Evolutionary conservation across 2,797 vertebrate genomes (phyloP), one percentile per base, ranked within the genome.

Genomic region (Darevskia mixta): DNA sequence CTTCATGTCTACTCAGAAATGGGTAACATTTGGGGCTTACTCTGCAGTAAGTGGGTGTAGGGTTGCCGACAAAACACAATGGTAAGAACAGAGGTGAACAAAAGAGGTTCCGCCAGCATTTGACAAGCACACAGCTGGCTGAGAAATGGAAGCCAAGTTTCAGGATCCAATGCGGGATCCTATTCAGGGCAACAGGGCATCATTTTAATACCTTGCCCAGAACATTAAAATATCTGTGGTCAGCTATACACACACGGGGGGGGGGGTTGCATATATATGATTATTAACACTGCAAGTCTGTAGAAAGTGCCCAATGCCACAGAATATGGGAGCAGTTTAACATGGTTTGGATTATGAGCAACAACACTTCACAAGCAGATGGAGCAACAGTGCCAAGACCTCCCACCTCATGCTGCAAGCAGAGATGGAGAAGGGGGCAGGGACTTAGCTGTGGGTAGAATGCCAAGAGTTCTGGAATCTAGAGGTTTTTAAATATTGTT

Each of bases 391-490:
- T 79, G 71, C 79, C 69, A 58, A 67, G 43, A 75, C 67, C 80
- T 91, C 83, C 87, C 35, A 91, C 58, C 29, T 69, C 67, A 58
- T 41, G 13, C 5, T 61, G 67, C 41, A 79, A 87, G 41, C 20
- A 80, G 67, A 79, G 66, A 90, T 79, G 32, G 79, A 64, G 55
- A 18, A 45, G 32, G n/a, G 35, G 8, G 20, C 8, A 38, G 45
- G 79, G 75, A 29, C 79, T 43, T 58, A 75, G 32, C n/a, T 27
- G 45, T 83, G 35, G 27, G 67, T 69, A 61, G 43, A 27, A 75
- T 83, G 83, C 87, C 84, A 91, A 75, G 61, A 67, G 66, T 35
- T 83, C 32, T 88, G 58, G 55, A 79, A 82, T 79, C 43, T 49
- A 43, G 29, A 86, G n/a, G 41, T 35, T 38, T 82, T 77, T 15